phyloP scores from a whole-genome alignment of 2,797 vertebrate species.

The Crenichthys baileyi region DNA sequence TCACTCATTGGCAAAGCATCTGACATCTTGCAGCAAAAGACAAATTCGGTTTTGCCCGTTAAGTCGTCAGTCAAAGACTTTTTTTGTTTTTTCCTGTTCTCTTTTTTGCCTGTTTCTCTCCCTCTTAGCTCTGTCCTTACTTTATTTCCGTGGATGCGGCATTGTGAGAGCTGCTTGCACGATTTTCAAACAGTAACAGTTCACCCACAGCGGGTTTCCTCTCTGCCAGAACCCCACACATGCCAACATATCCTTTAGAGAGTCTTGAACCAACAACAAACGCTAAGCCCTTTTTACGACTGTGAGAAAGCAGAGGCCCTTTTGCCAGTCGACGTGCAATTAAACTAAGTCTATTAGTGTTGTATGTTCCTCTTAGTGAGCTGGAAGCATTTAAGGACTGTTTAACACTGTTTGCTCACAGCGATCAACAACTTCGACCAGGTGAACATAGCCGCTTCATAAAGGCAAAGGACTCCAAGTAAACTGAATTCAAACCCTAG shows the following conservation, averaged over 20 bases:
- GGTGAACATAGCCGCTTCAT: background rate
- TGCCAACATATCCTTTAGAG: conserved; percentile 81
- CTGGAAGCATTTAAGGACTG: conserved; percentile 42
- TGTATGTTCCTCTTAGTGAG: conserved; percentile 64
- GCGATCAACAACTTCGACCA: conserved; percentile 27
- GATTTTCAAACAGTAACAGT: conserved; percentile 82
- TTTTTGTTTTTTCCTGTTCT: conserved; percentile 31
- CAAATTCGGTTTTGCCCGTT: conserved; percentile 82
- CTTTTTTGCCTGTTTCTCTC: conserved; percentile 23
- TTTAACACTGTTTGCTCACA: conserved; percentile 56
- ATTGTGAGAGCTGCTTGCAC: conserved; percentile 79
- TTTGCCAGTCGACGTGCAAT: conserved; percentile 72
- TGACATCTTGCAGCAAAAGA: conserved; percentile 81
- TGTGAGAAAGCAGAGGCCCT: conserved; percentile 67
- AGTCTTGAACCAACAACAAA: conserved; percentile 82
- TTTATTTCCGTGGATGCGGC: conserved; percentile 73
- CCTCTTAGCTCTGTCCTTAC: conserved; percentile 51
- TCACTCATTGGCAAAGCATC: conserved; percentile 81
- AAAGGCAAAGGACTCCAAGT: background rate
- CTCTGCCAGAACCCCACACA: conserved; percentile 76
- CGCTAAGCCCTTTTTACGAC: conserved; percentile 69
- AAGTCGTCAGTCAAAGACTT: conserved; percentile 81
- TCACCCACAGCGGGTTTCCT: conserved; percentile 67
- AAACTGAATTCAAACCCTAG: background rate
- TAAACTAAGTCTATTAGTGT: conserved; percentile 79